A percentile compares a stretch with the other conserved stretches of the same genome.
phyloP scores from a whole-genome alignment of 1,140 invertebrate species.

The Zaprionus davidi region DNA sequence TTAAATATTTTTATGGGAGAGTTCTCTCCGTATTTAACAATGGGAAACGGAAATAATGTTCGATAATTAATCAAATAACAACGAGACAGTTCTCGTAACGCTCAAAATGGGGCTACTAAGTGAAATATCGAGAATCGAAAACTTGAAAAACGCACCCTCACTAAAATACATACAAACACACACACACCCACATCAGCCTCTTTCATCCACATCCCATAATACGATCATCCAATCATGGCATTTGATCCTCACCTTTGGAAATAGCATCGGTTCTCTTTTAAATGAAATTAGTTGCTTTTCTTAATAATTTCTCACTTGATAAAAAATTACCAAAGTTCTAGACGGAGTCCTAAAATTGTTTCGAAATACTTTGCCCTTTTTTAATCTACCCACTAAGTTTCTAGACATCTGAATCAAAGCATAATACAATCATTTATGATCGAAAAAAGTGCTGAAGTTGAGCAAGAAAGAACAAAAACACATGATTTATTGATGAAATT shows the following conservation, averaged over 20 bases:
- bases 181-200: too few relatives aligned
- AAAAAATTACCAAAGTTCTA: constrained; percentile 20
- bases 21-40: constrained; percentile 66
- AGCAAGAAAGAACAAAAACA: too few relatives aligned
- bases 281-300: neutral
- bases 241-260: constrained; percentile 21
- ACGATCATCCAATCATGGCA: neutral
- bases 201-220: neutral
- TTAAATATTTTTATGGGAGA: constrained; percentile 56
- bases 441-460: neutral
- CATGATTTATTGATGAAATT: neutral
- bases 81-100: constrained; percentile 60
- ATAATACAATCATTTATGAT: neutral
- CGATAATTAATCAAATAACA: constrained; percentile 66
- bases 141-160: constrained; percentile 31
- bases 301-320: constrained; percentile 1
- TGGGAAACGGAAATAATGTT: constrained; percentile 63
- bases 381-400: constrained; percentile 6
- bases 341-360: constrained; percentile 11
- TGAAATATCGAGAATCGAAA: constrained; percentile 26
- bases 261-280: constrained; percentile 13
- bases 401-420: constrained; percentile 27
- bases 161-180: neutral
- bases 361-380: constrained; percentile 24
- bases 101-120: constrained; percentile 60